Percentiles rank a stretch among this genome's conserved stretches.
These are phyloP conservation scores for Atta cephalotes DNA, from an alignment of 1,140 invertebrate species.

Conservation along the genomic window DNA sequence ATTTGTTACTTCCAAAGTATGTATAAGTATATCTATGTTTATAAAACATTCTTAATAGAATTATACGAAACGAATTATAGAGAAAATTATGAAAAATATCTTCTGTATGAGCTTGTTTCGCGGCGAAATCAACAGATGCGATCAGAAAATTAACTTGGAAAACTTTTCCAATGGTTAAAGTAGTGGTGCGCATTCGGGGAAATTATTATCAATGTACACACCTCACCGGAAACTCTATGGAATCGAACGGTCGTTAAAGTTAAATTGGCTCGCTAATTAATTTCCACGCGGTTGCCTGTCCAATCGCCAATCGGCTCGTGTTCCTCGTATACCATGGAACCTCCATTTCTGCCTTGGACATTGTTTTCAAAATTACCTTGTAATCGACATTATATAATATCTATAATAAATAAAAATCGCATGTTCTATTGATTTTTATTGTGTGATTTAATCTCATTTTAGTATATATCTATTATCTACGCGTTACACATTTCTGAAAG, in stretches of 20 bases:
- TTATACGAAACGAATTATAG: background rate
- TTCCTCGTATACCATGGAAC: constrained; percentile 25
- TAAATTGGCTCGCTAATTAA: constrained; percentile 84
- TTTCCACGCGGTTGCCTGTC: constrained; percentile 75
- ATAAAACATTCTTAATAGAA: background rate
- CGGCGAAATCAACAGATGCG: constrained; percentile 72
- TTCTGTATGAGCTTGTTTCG: constrained; percentile 31
- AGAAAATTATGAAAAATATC: background rate
- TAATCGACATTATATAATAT: constrained; percentile 33
- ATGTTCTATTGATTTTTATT: background rate
- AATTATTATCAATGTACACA: constrained; percentile 82
- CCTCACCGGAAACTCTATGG: constrained; percentile 62
- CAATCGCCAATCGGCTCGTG: constrained; percentile 60
- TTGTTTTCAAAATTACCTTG: constrained; percentile 52
- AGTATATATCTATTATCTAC: background rate
- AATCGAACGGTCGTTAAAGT: constrained; percentile 81
- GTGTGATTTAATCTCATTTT: background rate
- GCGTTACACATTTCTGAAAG: background rate
- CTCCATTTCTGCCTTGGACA: background rate
- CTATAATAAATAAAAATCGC: constrained; percentile 20
- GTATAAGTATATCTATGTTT: background rate
- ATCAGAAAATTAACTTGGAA: constrained; percentile 71
- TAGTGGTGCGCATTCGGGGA: constrained; percentile 62
- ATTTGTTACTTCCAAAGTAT: background rate
- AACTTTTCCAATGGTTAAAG: constrained; percentile 70